Evolutionary conservation across 2,888 invertebrate genomes (phyloP).

Genomic region (Imbricaverruca yamaguchii): DNA sequence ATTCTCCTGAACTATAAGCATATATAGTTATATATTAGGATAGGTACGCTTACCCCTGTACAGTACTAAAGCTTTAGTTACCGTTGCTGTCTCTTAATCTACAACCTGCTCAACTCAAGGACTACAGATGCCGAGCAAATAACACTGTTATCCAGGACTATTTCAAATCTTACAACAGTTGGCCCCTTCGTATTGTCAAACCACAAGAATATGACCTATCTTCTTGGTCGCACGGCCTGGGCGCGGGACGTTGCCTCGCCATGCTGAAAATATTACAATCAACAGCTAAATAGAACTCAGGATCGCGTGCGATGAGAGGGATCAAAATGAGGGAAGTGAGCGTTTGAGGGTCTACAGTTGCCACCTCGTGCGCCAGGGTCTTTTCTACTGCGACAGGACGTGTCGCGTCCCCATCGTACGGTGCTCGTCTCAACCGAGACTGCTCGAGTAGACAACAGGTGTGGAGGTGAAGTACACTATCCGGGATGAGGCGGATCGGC

Average conservation of each 20-base stretch:
- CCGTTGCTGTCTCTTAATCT: not conserved
- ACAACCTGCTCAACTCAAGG: not conserved
- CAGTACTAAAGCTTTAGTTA: constrained; percentile 21
- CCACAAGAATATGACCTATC: not conserved
- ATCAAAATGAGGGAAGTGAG: no score
- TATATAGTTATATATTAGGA: not conserved
- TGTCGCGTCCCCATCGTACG: no score
- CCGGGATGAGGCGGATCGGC: not conserved
- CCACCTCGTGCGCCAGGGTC: no score
- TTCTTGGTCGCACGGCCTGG: not conserved
- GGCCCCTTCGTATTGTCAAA: constrained; percentile 18
- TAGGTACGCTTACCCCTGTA: constrained; percentile 8
- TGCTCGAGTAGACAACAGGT: no score
- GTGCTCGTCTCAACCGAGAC: no score
- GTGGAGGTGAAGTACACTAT: no score
- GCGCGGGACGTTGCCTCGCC: not conserved
- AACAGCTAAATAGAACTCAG: constrained; percentile 8
- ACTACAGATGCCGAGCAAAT: not conserved
- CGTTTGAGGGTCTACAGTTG: no score
- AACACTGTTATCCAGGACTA: not conserved
- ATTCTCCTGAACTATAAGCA: not conserved
- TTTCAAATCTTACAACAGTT: constrained; percentile 14
- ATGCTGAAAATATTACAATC: not conserved
- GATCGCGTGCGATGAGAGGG: not conserved
- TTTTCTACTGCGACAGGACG: no score